These are phyloP conservation scores for Tychaedon coryphoeus DNA, from an alignment of 2,113 vertebrate species.

Conservation along the genomic window DNA sequence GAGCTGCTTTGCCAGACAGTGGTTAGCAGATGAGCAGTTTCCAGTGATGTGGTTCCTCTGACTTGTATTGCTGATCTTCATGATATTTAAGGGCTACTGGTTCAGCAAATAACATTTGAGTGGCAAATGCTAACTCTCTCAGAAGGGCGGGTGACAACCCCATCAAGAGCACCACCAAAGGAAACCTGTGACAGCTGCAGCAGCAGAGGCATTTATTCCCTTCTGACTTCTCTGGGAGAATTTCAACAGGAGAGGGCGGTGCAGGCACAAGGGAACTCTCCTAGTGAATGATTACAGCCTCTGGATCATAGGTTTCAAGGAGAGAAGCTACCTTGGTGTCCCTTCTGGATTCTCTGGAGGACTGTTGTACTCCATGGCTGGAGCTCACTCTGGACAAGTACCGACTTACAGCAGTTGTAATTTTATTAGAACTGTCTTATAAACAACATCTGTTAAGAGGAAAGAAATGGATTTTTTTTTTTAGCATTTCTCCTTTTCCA, in stretches of 20 bases:
- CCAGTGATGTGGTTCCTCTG: background rate
- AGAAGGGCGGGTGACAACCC: background rate
- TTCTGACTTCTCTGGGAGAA: background rate
- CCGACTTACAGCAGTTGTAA: background rate
- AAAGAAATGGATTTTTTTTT: background rate
- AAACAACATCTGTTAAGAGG: background rate
- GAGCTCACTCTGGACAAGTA: background rate
- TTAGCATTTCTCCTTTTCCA: background rate
- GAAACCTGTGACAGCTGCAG: background rate
- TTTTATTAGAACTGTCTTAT: background rate
- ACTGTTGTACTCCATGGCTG: background rate
- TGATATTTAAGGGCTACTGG: background rate
- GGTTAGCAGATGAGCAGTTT: background rate
- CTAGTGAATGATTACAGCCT: background rate
- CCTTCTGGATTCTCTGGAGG: background rate
- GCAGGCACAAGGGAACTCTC: background rate
- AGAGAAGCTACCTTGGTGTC: background rate
- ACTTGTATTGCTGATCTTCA: background rate
- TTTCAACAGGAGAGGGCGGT: conserved; percentile 14
- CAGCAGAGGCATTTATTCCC: background rate
- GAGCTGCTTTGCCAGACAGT: background rate
- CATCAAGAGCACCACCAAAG: background rate
- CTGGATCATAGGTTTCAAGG: background rate
- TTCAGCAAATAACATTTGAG: background rate
- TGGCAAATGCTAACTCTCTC: background rate